phyloP scores from a whole-genome alignment of 2,113 vertebrate species.

The Scartelaos histophorus region DNA sequence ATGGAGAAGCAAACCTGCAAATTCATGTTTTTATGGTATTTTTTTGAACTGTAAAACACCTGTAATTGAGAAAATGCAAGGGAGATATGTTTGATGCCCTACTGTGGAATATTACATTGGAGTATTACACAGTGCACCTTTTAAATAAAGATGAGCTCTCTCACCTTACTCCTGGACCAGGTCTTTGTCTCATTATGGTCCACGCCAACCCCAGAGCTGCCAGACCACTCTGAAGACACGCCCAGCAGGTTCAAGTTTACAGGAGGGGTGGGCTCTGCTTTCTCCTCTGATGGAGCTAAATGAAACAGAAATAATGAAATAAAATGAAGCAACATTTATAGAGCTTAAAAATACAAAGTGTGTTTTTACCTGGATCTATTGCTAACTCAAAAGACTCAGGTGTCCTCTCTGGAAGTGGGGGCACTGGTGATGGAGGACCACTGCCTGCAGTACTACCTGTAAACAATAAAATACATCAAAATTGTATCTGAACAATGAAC shows the following conservation, averaged over 20 bases:
- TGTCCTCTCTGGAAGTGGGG: constrained; percentile 90
- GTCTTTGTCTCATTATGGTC: constrained; percentile 22
- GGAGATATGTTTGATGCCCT: too few species aligned
- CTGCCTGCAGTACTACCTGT: constrained; percentile 31
- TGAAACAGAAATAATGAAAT: neutral
- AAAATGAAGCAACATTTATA: neutral
- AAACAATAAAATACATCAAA: too few species aligned
- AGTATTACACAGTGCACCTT: neutral
- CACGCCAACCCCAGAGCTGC: constrained; percentile 34
- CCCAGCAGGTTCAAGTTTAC: constrained; percentile 54
- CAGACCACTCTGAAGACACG: constrained; percentile 81
- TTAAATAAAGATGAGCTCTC: neutral
- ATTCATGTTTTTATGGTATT: too few species aligned
- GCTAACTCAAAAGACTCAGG: constrained; percentile 88
- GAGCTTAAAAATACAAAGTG: neutral
- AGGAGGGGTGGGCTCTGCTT: neutral
- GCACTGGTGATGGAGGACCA: constrained; percentile 67
- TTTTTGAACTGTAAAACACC: too few species aligned
- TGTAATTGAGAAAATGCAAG: too few species aligned
- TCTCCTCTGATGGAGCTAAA: constrained; percentile 50
- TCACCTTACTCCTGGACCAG: constrained; percentile 79
- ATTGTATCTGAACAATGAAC: neutral
- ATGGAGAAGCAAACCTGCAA: too few species aligned
- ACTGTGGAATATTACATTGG: too few species aligned
- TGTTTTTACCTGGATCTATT: constrained; percentile 71